Evolutionary conservation across 2,797 vertebrate genomes (phyloP).

Genomic region (Sorex maritimensis): DNA sequence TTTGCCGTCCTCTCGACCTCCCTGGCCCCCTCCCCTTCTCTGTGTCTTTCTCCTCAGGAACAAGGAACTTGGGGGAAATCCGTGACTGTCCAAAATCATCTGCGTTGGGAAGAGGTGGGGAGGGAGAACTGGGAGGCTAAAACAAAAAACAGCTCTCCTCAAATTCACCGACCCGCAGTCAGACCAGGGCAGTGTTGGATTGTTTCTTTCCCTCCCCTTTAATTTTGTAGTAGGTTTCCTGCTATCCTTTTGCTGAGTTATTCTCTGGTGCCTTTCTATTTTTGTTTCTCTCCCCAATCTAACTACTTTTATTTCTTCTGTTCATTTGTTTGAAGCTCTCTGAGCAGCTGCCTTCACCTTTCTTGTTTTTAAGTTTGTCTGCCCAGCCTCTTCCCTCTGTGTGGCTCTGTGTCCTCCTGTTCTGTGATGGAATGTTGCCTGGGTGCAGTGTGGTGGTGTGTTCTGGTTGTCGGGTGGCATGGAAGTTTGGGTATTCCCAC

Average conservation of each 20-base stretch:
- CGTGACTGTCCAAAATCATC: conserved; percentile 81
- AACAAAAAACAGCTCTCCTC: not conserved
- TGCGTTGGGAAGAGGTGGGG: conserved; percentile 77
- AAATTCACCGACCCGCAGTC: conserved; percentile 60
- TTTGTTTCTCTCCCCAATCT: conserved; percentile 85
- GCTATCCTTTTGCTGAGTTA: conserved; percentile 83
- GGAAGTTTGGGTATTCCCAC: conserved; percentile 84
- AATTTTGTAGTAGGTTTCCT: conserved; percentile 87
- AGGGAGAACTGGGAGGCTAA: conserved; percentile 70
- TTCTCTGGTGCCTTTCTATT: conserved; percentile 90
- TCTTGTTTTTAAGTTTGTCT: conserved; percentile 86
- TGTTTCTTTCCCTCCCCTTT: conserved; percentile 75
- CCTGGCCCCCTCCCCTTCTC: conserved; percentile 70
- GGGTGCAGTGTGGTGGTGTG: conserved; percentile 75
- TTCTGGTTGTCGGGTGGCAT: conserved; percentile 82
- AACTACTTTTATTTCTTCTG: conserved; percentile 85
- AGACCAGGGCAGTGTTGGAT: conserved; percentile 72
- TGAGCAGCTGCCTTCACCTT: conserved; percentile 87
- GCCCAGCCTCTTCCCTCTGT: conserved; percentile 83
- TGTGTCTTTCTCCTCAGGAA: conserved; percentile 89
- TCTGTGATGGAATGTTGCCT: conserved; percentile 80
- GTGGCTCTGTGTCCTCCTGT: conserved; percentile 82
- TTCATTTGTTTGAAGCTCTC: conserved; percentile 86
- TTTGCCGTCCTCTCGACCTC: conserved; percentile 74
- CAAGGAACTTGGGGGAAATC: conserved; percentile 84